phyloP scores from a whole-genome alignment of 2,888 invertebrate genomes.

The Nezara viridula region DNA sequence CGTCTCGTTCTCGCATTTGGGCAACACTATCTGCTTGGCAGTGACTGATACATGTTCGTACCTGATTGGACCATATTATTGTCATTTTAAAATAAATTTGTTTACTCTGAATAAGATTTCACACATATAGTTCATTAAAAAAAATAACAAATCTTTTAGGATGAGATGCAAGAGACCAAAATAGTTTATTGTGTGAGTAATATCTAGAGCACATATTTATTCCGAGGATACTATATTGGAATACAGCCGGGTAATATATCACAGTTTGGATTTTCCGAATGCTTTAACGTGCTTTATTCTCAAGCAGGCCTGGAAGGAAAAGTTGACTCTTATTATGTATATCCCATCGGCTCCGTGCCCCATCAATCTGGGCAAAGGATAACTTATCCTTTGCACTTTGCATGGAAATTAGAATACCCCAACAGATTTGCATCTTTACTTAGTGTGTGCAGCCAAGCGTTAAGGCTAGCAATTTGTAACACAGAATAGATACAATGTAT shows the following conservation, averaged over 20 bases:
- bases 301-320: background rate
- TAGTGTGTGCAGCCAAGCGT: too few relatives aligned
- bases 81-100: too few relatives aligned
- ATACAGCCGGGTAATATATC: background rate
- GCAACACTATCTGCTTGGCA: too few relatives aligned
- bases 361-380: background rate
- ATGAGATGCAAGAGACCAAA: background rate
- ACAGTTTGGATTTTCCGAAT: slow-evolving; percentile 19
- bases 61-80: too few relatives aligned
- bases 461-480: too few relatives aligned
- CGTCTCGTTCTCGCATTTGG: too few relatives aligned
- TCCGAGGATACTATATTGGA: background rate
- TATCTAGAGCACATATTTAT: background rate
- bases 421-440: too few relatives aligned
- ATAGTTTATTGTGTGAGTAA: background rate
- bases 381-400: background rate
- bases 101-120: too few relatives aligned
- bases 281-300: background rate
- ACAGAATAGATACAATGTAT: too few relatives aligned
- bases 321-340: background rate
- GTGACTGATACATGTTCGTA: too few relatives aligned
- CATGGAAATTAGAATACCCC: too few relatives aligned
- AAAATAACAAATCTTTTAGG: background rate
- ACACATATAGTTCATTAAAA: too few relatives aligned
- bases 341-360: background rate